A percentile compares a stretch with the other conserved stretches of the same genome.
Evolutionary conservation across 2,113 vertebrate genomes (phyloP).

Genomic region (Rhinolophus sinicus): DNA sequence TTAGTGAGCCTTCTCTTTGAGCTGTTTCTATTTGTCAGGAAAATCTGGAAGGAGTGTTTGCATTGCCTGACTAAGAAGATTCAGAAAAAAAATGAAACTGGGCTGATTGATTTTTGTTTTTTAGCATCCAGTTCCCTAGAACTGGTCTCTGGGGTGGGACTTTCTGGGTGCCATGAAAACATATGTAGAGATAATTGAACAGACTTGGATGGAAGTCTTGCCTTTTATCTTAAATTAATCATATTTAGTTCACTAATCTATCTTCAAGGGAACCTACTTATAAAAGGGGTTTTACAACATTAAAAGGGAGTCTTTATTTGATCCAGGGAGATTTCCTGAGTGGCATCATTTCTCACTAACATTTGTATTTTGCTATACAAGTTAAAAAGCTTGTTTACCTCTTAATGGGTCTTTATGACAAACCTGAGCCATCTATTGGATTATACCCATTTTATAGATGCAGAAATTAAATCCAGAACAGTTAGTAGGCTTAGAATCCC

Average conservation of each 20-base stretch:
- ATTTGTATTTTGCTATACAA: background rate
- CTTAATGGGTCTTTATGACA: background rate
- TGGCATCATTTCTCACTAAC: background rate
- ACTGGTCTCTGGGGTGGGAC: background rate
- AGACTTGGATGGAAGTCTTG: background rate
- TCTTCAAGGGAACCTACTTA: background rate
- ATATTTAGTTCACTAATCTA: background rate
- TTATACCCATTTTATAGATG: background rate
- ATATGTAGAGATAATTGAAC: background rate
- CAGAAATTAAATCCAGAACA: background rate
- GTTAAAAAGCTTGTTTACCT: background rate
- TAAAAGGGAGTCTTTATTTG: background rate
- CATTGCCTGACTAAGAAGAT: slow-evolving; percentile 9
- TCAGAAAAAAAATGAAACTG: slow-evolving; percentile 56
- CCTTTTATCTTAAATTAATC: slow-evolving; percentile 29
- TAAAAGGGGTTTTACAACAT: slow-evolving; percentile 9
- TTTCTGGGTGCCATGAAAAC: background rate
- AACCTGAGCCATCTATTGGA: background rate
- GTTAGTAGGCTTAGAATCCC: background rate
- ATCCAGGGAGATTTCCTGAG: background rate
- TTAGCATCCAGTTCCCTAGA: background rate
- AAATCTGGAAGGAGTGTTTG: slow-evolving; percentile 28
- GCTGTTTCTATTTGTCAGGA: slow-evolving; percentile 45
- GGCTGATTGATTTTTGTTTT: background rate
- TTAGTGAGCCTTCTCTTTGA: slow-evolving; percentile 45